Conservation (phyloP, 2,888 invertebrate genomes). For the Amphipoea oculea region DNA sequence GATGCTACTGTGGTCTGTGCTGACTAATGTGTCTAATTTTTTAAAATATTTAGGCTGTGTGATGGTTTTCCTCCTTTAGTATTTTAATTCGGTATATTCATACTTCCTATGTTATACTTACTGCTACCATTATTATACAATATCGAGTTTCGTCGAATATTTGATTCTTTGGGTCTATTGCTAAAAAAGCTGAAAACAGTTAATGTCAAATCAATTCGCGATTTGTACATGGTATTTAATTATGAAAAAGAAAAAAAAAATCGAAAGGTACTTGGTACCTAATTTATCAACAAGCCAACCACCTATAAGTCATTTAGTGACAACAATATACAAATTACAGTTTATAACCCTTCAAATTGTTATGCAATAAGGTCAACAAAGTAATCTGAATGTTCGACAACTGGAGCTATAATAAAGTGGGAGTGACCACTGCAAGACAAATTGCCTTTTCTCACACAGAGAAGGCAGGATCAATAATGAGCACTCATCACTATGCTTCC, state of each 20-base stretch:
- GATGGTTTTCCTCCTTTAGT: not conserved
- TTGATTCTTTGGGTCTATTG: not conserved
- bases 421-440: not conserved
- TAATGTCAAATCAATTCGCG: not conserved
- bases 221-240: not conserved
- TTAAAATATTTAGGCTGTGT: not conserved
- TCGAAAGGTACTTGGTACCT: too few species aligned
- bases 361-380: not conserved
- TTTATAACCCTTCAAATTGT: not conserved
- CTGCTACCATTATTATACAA: not conserved
- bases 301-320: not conserved
- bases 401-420: not conserved
- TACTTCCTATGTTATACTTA: not conserved
- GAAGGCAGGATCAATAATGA: not conserved
- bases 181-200: not conserved
- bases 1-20: not conserved
- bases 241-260: not conserved
- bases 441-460: not conserved
- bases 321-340: not conserved
- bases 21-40: not conserved
- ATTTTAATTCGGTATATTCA: not conserved
- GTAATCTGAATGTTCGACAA: not conserved
- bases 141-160: conserved; percentile 2
- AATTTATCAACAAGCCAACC: not conserved
- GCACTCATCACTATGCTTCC: not conserved